These are phyloP conservation scores for Saxidomus purpurata DNA, from an alignment of 1,140 invertebrate genomes.

Conservation along the genomic window DNA sequence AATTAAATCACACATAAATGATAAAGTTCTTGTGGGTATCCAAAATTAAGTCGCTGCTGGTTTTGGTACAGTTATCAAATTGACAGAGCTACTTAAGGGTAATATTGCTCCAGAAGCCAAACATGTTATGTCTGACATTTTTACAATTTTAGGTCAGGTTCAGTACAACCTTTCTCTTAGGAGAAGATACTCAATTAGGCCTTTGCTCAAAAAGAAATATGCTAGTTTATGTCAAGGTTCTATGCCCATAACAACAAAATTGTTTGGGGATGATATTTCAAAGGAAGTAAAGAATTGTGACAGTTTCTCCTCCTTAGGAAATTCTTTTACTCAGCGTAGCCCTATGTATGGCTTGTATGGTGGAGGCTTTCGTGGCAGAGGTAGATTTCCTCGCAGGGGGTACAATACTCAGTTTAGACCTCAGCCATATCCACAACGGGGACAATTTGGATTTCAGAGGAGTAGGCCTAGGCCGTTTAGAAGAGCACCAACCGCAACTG, in stretches of 20 bases:
- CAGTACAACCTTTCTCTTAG: too few species aligned
- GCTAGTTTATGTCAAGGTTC: too few species aligned
- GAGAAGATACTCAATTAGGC: neutral
- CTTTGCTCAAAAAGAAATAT: slow-evolving; percentile 27
- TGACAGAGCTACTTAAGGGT: slow-evolving; percentile 8
- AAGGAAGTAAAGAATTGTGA: too few species aligned
- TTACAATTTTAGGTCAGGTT: too few species aligned
- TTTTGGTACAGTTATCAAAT: slow-evolving; percentile 9
- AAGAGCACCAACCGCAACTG: slow-evolving; percentile 7
- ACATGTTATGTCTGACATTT: neutral
- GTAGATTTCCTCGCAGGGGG: neutral
- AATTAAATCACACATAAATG: slow-evolving; percentile 22
- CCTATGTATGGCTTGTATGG: neutral
- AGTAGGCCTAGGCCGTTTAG: neutral
- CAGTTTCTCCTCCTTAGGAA: neutral
- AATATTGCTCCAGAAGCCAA: neutral
- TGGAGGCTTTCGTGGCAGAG: neutral
- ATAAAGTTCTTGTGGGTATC: slow-evolving; percentile 34
- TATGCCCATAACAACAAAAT: neutral
- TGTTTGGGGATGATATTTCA: slow-evolving; percentile 49
- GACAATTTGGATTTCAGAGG: neutral
- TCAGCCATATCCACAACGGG: neutral
- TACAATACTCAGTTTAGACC: neutral
- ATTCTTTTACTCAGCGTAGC: slow-evolving; percentile 7
- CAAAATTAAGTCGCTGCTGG: slow-evolving; percentile 45